phyloP scores from a whole-genome alignment of 1,140 invertebrate genomes.

The Lysiphlebus fabarum region DNA sequence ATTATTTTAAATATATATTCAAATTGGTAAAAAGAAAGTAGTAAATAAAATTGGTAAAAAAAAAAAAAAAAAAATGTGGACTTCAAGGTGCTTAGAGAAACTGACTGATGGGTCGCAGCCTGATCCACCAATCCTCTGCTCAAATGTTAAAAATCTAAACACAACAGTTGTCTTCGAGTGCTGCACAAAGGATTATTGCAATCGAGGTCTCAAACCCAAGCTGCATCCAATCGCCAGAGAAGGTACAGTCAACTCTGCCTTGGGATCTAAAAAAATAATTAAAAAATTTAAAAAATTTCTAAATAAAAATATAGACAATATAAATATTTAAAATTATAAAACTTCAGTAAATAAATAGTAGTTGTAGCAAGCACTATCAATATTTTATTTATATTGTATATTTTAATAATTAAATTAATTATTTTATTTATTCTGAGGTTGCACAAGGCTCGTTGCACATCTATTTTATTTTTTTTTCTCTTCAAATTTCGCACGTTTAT shows the following conservation, averaged over 20 bases:
- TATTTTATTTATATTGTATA: no score
- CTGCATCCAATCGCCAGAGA: constrained; percentile 52
- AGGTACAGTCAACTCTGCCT: constrained; percentile 46
- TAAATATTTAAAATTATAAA: constrained; percentile 8
- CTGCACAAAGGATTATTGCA: constrained; percentile 68
- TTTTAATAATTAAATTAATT: no score
- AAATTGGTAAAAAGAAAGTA: background rate
- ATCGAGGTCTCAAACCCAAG: constrained; percentile 58
- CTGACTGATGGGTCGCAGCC: constrained; percentile 50
- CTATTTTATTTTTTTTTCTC: no score
- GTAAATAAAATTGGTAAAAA: background rate
- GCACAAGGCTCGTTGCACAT: no score
- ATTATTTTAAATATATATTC: background rate
- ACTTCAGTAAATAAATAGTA: background rate
- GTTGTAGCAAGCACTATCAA: constrained; percentile 14
- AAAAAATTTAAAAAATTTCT: constrained; percentile 1
- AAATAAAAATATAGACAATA: constrained; percentile 8
- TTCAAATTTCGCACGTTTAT: no score
- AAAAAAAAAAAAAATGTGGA: constrained; percentile 38
- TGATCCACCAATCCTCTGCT: constrained; percentile 55
- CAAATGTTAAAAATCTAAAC: constrained; percentile 55
- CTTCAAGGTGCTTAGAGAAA: constrained; percentile 55
- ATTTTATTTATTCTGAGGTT: no score
- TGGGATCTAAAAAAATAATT: constrained; percentile 28
- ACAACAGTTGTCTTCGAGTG: constrained; percentile 63